phyloP scores from a whole-genome alignment of 1,140 invertebrate genomes.

The Meloidogyne floridensis region DNA sequence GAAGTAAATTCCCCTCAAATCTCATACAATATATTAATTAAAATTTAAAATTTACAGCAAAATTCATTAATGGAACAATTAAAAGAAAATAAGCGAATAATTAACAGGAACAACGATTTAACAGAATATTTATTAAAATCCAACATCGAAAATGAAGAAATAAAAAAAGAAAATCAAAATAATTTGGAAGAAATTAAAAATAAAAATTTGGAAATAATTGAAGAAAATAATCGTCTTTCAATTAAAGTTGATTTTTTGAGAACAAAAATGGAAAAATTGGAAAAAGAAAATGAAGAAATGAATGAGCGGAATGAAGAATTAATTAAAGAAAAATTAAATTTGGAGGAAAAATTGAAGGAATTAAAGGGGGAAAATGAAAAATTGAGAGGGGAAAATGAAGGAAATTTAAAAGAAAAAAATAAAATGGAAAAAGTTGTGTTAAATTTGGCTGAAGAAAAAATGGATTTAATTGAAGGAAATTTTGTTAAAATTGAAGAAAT shows the following conservation, averaged over 20 bases:
- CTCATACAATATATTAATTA: too few species aligned
- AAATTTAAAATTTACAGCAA: neutral
- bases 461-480: neutral
- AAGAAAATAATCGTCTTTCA: neutral
- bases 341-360: neutral
- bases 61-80: conserved; percentile 4
- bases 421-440: too few species aligned
- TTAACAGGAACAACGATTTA: neutral
- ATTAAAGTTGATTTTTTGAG: neutral
- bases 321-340: neutral
- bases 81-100: neutral
- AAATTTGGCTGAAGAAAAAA: neutral
- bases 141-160: neutral
- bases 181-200: neutral
- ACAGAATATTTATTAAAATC: neutral
- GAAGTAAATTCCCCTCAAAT: too few species aligned
- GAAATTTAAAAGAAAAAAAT: too few species aligned
- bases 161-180: neutral
- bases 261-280: neutral
- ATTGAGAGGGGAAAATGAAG: too few species aligned
- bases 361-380: neutral
- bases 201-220: neutral
- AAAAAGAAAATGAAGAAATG: neutral
- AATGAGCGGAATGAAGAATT: too few species aligned
- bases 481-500: too few species aligned